Base-by-base conservation (phyloP, 1,140 invertebrate genomes). In the Zaprionus davidi region DNA sequence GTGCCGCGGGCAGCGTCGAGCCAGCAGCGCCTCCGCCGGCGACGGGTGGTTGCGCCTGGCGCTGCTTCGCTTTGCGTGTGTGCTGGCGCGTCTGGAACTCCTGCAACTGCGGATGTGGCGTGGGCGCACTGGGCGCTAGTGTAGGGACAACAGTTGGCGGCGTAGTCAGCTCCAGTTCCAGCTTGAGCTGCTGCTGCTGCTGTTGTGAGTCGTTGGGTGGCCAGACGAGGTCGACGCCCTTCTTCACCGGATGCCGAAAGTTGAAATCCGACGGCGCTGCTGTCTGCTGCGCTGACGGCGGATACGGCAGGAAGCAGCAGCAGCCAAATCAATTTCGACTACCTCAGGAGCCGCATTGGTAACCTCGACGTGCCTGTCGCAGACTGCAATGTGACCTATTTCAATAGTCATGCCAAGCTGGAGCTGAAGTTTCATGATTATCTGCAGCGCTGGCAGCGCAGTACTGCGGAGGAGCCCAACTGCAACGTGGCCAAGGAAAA, bases 321-420 rank as follows among this genome's bases (percentile, higher is more conserved):
- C 7, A 91, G 92, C 36, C 84, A 82, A 82, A 95, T 96, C 58
- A 95, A 96, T 93, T 95, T 95, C 85, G 92, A 95, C 77, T 95
- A 94, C 92, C 93, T 97, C 69, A 92, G 83, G 71, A 68, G 93
- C 41, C 90, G 93, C 41, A 96, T 95, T 92, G 94, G 94, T 44
- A 85, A 93, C 93, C 53, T 86, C 91, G 64, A 75, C 81, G 96
- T 97, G 58, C 96, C 97, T 62, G 95, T 98, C 17, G 96, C 97
- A 59, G 94, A 98, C 92, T 98, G 97, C 92, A 94, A 95, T 65
- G 93, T 94, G 81, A 94, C 95, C 71, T 95, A 96, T 85, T 97
- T 94, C 83, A 96, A 97, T 93, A 94, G 96, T 24, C 97, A 98
- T 82, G 93, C 93, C 53, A 97, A 96, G 93, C 84, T 93, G 81